Percentiles rank a stretch among this genome's conserved stretches.
Conservation (phyloP, 2,888 invertebrate genomes). For the Kryphioiulus occultus region DNA sequence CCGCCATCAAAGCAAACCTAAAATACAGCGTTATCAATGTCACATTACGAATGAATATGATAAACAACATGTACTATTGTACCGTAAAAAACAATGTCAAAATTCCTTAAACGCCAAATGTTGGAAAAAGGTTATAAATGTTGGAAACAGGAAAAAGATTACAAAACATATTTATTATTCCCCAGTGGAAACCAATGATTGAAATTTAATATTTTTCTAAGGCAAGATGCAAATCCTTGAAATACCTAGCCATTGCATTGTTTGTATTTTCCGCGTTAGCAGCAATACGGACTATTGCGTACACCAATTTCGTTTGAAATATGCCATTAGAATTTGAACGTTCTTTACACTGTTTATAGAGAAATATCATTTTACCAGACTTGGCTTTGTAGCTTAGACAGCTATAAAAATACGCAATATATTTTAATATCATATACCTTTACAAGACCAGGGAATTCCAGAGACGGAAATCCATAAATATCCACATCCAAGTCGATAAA, state of each 20-base stretch:
- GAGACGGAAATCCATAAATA: constrained; percentile 47
- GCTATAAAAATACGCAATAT: neutral
- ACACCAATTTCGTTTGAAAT: neutral
- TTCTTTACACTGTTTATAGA: too few species aligned
- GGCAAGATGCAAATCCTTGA: too few species aligned
- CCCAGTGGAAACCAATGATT: too few species aligned
- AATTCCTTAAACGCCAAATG: too few species aligned
- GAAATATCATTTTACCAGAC: neutral
- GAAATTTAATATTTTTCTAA: neutral
- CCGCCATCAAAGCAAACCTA: constrained; percentile 46
- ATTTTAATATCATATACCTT: constrained; percentile 42
- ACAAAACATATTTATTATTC: too few species aligned
- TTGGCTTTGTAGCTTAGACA: neutral
- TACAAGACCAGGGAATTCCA: constrained; percentile 46
- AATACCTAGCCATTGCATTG: too few species aligned
- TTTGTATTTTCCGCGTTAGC: neutral
- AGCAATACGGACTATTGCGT: neutral
- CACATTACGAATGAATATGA: neutral
- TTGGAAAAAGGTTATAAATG: too few species aligned
- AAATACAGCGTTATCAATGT: neutral
- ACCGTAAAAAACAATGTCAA: too few species aligned
- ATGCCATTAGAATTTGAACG: neutral
- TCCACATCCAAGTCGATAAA: constrained; percentile 45
- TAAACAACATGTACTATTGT: too few species aligned
- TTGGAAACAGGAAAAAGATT: too few species aligned